A percentile compares a stretch with the other conserved stretches of the same genome.
Evolutionary conservation across 2,797 vertebrate genomes (phyloP).

Genomic region (Tadarida brasiliensis): DNA sequence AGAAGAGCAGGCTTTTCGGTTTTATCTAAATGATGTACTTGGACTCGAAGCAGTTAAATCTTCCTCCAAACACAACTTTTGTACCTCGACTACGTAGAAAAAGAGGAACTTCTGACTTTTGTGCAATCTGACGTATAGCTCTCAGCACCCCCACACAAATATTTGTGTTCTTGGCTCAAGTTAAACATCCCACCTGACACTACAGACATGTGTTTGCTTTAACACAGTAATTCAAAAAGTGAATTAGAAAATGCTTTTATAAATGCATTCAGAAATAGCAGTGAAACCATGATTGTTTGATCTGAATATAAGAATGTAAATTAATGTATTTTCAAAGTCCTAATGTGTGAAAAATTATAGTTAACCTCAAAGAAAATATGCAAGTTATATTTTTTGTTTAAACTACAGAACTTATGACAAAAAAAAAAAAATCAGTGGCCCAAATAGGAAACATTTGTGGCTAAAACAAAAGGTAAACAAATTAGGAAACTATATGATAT

Average conservation of each 20-base stretch:
- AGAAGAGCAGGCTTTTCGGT: not conserved
- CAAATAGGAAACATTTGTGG: not conserved
- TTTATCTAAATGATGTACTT: not conserved
- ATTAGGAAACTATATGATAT: not conserved
- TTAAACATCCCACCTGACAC: not conserved
- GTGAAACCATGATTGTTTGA: not conserved
- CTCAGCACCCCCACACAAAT: not conserved
- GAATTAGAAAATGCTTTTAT: not conserved
- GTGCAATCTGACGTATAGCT: not conserved
- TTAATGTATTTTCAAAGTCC: not conserved
- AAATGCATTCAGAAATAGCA: not conserved
- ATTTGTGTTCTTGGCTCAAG: not conserved
- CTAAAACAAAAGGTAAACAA: not conserved
- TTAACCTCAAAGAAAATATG: not conserved
- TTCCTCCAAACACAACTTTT: not conserved
- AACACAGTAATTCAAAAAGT: not conserved
- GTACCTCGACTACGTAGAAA: not conserved
- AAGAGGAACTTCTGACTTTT: not conserved
- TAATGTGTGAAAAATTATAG: not conserved
- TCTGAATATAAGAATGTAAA: not conserved
- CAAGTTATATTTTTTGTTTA: conserved; percentile 20
- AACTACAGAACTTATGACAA: conserved; percentile 11
- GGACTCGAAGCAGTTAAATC: not conserved
- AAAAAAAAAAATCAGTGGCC: conserved; percentile 26
- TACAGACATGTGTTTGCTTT: not conserved